Evolutionary conservation across 1,140 invertebrate species (phyloP), one percentile per base, ranked within the genome.

Genomic region (Drosophila ficusphila): DNA sequence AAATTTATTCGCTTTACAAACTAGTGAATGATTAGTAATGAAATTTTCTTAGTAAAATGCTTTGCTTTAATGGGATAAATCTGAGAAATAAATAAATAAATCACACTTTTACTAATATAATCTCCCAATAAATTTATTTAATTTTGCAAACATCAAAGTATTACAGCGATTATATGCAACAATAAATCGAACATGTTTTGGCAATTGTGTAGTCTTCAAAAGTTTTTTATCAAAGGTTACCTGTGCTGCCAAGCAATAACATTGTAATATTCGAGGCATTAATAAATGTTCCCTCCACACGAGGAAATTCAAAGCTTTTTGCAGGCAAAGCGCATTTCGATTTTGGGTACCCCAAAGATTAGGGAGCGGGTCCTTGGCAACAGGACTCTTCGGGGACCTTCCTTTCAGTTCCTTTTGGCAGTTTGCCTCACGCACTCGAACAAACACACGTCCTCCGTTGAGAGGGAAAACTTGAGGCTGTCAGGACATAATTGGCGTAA

Each of bases 401-500:
- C 68, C 39, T 33, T 25, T 44, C 60, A 18, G 12, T 42, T 36
- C 21, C 29, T 53, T 53, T 72, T 72, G 56, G 69, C 79, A 74
- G 44, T 36, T 36, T 83, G 79, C 73, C 79, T n/a, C 31, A 49
- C 38, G 57, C 54, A 31, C 41, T 33, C 53, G 34, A 60, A 36
- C n/a, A 71, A 58, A 70, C 60, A 39, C 47, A 34, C 64, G 33
- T 53, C 31, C 25, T 19, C 19, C 42, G 12, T 51, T 52, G 44
- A 67, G 60, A 34, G 61, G 61, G 62, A 51, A 65, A 70, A 70
- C 70, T 71, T 70, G 74, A 71, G 70, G 69, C 75, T 83, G 79
- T 83, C 79, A 78, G 57, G 76, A 61, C 76, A 85, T 83, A 83
- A 83, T 83, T 83, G 79, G 65, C 64, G 65, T 83, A 67, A 83